phyloP scores from a whole-genome alignment of 92 coral and sea anemone genomes.

The Hydrozoanthus gracilis region DNA sequence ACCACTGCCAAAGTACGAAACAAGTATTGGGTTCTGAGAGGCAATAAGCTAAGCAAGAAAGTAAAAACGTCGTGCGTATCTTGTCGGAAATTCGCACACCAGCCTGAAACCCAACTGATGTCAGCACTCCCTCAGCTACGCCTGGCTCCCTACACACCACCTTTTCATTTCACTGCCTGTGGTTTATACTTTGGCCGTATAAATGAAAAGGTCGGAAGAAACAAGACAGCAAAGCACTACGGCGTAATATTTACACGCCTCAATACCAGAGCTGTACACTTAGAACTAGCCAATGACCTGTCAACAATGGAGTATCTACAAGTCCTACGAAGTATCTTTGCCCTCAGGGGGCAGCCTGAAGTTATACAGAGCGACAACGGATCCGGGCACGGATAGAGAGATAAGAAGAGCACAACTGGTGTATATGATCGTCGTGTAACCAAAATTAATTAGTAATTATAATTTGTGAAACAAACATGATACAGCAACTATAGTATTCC shows the following conservation, averaged over 20 bases:
- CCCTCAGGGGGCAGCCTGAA: conserved; percentile 15
- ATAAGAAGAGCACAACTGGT: no score
- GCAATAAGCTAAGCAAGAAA: conserved; percentile 33
- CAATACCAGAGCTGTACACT: conserved; percentile 59
- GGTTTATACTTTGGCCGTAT: conserved; percentile 48
- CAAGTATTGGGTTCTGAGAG: conserved; percentile 41
- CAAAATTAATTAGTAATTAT: no score
- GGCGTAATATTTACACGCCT: conserved; percentile 65
- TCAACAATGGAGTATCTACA: conserved; percentile 63
- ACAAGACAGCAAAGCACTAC: conserved; percentile 61
- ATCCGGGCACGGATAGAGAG: not conserved
- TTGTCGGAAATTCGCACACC: conserved; percentile 43
- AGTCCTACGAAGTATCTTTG: conserved; percentile 69
- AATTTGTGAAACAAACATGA: no score
- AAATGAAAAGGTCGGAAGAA: conserved; percentile 56
- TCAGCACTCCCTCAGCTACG: conserved; percentile 27
- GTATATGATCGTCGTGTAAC: no score
- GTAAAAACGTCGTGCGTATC: conserved; percentile 34
- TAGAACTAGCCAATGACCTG: conserved; percentile 55
- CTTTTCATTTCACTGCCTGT: conserved; percentile 37
- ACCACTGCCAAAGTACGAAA: conserved; percentile 34
- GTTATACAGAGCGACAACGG: not conserved
- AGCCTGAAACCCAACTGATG: conserved; percentile 35
- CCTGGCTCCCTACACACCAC: conserved; percentile 43
- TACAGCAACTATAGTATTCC: no score